Base-by-base conservation (phyloP, 2,888 invertebrate genomes). In the Agriotes lineatus region DNA sequence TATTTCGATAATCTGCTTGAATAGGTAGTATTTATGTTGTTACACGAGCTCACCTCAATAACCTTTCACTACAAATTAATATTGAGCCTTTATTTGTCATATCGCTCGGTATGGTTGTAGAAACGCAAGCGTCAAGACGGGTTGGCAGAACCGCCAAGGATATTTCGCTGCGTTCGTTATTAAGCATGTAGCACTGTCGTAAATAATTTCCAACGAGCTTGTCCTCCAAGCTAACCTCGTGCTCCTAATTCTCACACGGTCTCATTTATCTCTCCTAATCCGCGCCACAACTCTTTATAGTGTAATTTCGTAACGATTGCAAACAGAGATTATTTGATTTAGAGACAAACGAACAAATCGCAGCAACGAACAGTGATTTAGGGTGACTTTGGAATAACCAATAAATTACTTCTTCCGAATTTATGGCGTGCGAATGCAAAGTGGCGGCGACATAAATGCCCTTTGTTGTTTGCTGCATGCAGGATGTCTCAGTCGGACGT, bases 361-460 rank as follows among this genome's bases (percentile, higher is more conserved):
- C 33, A 52, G 42, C 39, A 61, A 61, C 37, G 39, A 61, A 39
- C 25, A 30, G 12, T 52, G 25, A 61, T 61, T 61, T 61, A 61
- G 18, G 3, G 25, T 18, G 52, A 61, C 39, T 50, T 37, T 50
- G 50, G 33, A 50, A 61, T 61, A 61, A 61, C 61, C 50, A 61
- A 61, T 61, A 63, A 63, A 63, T 63, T 63, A 63, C 44, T 54
- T 14, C 22, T 56, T 44, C 18, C 19, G 12, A 54, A 63, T 63
- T 63, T 63, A 63, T 63, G 42, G 54, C 63, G 44, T 63, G 56
- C 44, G 56, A 63, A 56, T 63, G 63, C 56, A 54, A 54, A 63
- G 44, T 54, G 44, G 30, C 30, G 39, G 19, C 19, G 45, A 61
- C 39, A 42, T 52, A 50, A 61, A 37, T 39, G 61, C 48, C 18